Base-by-base conservation (phyloP, 2,888 invertebrate genomes). In the Pachydiplax longipennis region DNA sequence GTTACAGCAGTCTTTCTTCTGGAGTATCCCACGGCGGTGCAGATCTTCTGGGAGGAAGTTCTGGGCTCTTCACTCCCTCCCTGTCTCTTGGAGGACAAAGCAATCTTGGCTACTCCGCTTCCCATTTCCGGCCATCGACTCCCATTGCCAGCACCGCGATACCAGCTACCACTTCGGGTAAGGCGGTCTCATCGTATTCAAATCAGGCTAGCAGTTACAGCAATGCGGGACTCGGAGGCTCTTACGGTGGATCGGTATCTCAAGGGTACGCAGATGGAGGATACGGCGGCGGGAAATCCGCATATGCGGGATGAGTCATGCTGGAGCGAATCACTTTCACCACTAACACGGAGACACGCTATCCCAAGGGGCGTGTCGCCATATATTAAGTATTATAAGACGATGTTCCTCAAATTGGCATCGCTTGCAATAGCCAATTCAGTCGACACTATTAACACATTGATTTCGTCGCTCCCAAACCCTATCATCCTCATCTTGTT, bases 141-240 rank as follows among this genome's bases (percentile, higher is more conserved):
- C 58, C 35, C 3, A 18, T 87, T 1, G 18, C 65, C 18, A 12
- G 65, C 12, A 22, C 58, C 35, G 31, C 58, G 2, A 18, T 35
- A 13, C 58, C 83, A 31, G n/a, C 61, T 31, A 12, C 35, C 15
- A 31, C 61, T 4, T 37, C 31, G 35, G 13, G 58, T 15, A 58
- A 58, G 13, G 1, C 61, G 0, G 37, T 22, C 12, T 58, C 61
- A 6, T 61, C 87, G 13, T 87, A 87, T 40, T 37, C 37, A 13
- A 87, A 87, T 40, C 87, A 87, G 87, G 87, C 87, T 6, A 35
- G 58, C 37, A 61, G 87, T n/a, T 87, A 87, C 37, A 87, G 87
- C 87, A 61, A n/a, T 37, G 61, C 87, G 37, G 87, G 37, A 2
- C 87, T 87, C n/a, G 61, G 87, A n/a, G 61, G 87, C 3, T 87